Evolutionary conservation across 2,888 invertebrate genomes (phyloP).

Genomic region (Dynastes hyllus): DNA sequence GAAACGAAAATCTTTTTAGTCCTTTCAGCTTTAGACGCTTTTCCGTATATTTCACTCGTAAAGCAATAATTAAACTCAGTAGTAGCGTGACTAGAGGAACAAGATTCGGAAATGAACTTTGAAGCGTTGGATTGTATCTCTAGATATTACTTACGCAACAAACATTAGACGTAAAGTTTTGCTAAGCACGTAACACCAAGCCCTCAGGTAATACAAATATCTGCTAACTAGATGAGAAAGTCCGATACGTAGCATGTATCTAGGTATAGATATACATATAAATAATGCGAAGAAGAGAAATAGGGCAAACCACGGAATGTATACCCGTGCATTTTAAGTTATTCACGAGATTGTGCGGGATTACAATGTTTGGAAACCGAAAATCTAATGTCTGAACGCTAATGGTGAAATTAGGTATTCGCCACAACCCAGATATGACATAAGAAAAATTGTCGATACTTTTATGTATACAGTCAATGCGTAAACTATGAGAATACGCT

Average conservation of each 20-base stretch:
- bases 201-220: neutral
- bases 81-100: neutral
- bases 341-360: neutral
- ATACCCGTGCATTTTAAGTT: neutral
- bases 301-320: neutral
- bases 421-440: neutral
- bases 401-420: neutral
- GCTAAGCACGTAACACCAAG: neutral
- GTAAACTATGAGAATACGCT: too few relatives aligned
- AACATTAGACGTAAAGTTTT: neutral
- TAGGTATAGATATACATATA: neutral
- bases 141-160: neutral
- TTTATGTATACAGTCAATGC: too few relatives aligned
- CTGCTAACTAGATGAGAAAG: neutral
- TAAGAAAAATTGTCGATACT: neutral
- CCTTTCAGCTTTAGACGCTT: neutral
- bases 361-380: neutral
- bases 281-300: slow-evolving; percentile 4
- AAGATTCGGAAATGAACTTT: neutral
- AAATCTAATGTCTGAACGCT: neutral
- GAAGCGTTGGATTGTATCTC: neutral
- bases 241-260: neutral
- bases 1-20: neutral
- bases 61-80: neutral
- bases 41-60: neutral